Evolutionary conservation across 2,888 invertebrate genomes (phyloP), one percentile per base, ranked within the genome.

Genomic region (Scelioninae gen. 1): DNA sequence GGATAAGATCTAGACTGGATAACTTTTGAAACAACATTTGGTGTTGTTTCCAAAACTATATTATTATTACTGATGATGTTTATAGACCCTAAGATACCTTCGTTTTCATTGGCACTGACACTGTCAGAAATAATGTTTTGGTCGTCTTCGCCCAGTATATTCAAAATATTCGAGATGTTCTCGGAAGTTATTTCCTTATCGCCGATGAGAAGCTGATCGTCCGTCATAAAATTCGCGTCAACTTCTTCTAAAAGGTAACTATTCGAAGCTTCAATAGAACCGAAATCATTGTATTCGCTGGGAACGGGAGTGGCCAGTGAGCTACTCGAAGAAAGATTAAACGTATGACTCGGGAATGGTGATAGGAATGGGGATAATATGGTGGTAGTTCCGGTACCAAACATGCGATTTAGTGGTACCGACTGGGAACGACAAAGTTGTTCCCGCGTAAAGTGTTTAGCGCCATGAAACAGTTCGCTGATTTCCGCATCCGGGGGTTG

Each of bases 281-380:
- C 95, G 84, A 96, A 95, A 88, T 96, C 96, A 78, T 95, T 95
- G 89, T 95, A 96, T 88, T 96, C 96, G 78, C 95, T 94, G 9
- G 95, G 95, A 29, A 95, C 95, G 0, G 95, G 95, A 0, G 95
- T 95, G 62, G 95, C 95, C 0, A 95, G 94, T 8, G 95, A 95
- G 68, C 94, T 95, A 53, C 94, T 95, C 0, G 94, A 94, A 6
- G 95, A 93, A 83, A 89, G 88, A 83, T 91, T 88, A 76, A 91
- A 88, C 65, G 89, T 89, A 80, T 90, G 88, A 85, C 88, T 88
- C 31, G 89, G 87, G 82, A 89, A 91, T 1, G 87, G 85, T 2
- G 88, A 88, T 9, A 87, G 76, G 38, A 88, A 88, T 0, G 92
- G 91, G 11, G 92, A 92, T 4, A 81, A 34, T 85, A 92, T 90